phyloP scores from a whole-genome alignment of 2,888 invertebrate genomes.

The Drosophila trichaetosa region DNA sequence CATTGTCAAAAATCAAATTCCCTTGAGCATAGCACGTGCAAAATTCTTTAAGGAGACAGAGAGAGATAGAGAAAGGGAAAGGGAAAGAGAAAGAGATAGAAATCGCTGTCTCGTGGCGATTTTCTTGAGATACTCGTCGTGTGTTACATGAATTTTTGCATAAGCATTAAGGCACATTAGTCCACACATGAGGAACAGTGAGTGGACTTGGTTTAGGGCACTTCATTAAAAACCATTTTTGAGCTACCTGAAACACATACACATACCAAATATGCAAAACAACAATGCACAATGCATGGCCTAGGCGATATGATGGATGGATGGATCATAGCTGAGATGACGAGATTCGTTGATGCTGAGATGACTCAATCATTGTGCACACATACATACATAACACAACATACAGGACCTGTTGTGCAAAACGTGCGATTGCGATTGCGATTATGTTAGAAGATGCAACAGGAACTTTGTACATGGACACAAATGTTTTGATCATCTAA shows the following conservation, averaged over 20 bases:
- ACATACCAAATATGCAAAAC: constrained; percentile 19
- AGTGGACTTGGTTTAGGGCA: constrained; percentile 26
- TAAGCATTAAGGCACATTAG: constrained; percentile 71
- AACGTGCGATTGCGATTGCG: constrained; percentile 38
- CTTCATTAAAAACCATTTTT: constrained; percentile 76
- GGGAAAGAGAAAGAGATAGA: background rate
- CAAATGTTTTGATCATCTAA: constrained; percentile 36
- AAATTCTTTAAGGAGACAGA: background rate
- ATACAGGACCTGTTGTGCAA: constrained; percentile 22
- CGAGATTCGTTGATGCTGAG: constrained; percentile 24
- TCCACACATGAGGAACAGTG: constrained; percentile 20
- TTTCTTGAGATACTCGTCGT: constrained; percentile 19
- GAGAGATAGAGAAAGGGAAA: background rate
- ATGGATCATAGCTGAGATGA: constrained; percentile 23
- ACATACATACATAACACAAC: constrained; percentile 9
- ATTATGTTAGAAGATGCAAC: constrained; percentile 24
- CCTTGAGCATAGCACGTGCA: constrained; percentile 55
- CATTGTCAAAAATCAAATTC: constrained; percentile 15
- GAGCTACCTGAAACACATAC: constrained; percentile 53
- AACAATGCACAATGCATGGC: constrained; percentile 10
- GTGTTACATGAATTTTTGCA: constrained; percentile 56
- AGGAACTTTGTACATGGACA: constrained; percentile 18
- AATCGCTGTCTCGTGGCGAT: constrained; percentile 7
- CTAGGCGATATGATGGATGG: constrained; percentile 41
- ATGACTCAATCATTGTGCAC: constrained; percentile 72